Evolutionary conservation across 2,797 vertebrate genomes (phyloP).

Genomic region (Streptopelia turtur): DNA sequence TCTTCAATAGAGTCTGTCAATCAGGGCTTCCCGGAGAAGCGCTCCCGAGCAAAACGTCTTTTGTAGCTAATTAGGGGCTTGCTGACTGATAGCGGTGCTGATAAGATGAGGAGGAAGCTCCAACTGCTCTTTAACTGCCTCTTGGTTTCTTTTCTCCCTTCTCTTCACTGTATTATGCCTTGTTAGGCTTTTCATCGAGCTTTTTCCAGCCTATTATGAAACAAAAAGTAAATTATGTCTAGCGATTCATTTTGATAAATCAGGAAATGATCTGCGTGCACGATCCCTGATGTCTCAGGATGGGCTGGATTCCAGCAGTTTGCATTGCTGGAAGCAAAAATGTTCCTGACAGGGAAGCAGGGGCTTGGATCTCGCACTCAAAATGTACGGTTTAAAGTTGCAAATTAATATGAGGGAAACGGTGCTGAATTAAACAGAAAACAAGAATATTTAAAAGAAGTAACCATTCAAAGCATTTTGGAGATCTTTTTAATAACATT

Average conservation of each 20-base stretch:
- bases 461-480: not conserved
- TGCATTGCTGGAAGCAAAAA: not conserved
- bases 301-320: slow-evolving; percentile 2
- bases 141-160: slow-evolving; percentile 21
- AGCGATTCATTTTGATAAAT: not conserved
- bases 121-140: slow-evolving; percentile 51
- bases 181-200: slow-evolving; percentile 35
- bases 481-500: not conserved
- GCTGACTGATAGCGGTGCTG: slow-evolving; percentile 58
- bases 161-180: not conserved
- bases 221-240: not conserved
- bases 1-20: not conserved
- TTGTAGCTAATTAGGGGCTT: slow-evolving; percentile 36
- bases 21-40: not conserved
- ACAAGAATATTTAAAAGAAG: not conserved
- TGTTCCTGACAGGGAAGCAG: not conserved
- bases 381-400: not conserved
- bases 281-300: not conserved
- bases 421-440: not conserved
- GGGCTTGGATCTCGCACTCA: not conserved
- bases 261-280: not conserved
- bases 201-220: not conserved
- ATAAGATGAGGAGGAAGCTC: slow-evolving; percentile 54
- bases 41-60: not conserved
- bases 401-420: not conserved